Evolutionary conservation across 2,888 invertebrate genomes (phyloP).

Genomic region (Pristionchus entomophagus): DNA sequence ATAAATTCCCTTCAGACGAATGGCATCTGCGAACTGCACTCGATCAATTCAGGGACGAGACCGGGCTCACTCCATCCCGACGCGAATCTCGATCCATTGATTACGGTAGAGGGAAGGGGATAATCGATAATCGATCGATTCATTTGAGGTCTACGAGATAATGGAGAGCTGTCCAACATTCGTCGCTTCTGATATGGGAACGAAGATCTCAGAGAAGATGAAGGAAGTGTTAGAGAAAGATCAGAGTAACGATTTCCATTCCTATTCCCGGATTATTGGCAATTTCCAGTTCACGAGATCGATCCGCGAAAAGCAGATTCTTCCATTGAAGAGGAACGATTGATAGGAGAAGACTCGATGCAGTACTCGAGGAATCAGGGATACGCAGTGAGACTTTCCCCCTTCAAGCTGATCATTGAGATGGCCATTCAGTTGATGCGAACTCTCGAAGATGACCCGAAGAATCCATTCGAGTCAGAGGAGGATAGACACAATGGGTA

Average conservation of each 20-base stretch:
- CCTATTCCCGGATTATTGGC: background rate
- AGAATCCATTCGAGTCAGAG: constrained; percentile 48
- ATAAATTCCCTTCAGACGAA: constrained; percentile 18
- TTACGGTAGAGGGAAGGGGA: constrained; percentile 29
- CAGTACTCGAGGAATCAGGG: constrained; percentile 39
- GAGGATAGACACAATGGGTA: constrained; percentile 20
- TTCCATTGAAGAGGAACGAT: constrained; percentile 27
- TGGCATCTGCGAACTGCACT: constrained; percentile 45
- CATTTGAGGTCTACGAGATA: constrained; percentile 42
- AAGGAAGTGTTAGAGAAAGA: constrained; percentile 42
- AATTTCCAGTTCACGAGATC: constrained; percentile 28
- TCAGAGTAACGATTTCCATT: background rate
- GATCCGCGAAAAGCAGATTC: constrained; percentile 30
- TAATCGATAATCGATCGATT: background rate
- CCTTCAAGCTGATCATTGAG: background rate
- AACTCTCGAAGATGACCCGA: constrained; percentile 57
- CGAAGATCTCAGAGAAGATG: constrained; percentile 44
- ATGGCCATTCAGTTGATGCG: constrained; percentile 58
- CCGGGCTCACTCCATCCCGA: constrained; percentile 55
- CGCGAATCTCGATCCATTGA: constrained; percentile 56
- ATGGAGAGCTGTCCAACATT: constrained; percentile 42
- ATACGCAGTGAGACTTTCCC: constrained; percentile 38
- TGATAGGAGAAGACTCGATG: constrained; percentile 37
- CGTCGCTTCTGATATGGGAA: constrained; percentile 44
- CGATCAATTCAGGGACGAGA: constrained; percentile 24